phyloP scores from a whole-genome alignment of 2,888 invertebrate genomes.

The Hyalella azteca region DNA sequence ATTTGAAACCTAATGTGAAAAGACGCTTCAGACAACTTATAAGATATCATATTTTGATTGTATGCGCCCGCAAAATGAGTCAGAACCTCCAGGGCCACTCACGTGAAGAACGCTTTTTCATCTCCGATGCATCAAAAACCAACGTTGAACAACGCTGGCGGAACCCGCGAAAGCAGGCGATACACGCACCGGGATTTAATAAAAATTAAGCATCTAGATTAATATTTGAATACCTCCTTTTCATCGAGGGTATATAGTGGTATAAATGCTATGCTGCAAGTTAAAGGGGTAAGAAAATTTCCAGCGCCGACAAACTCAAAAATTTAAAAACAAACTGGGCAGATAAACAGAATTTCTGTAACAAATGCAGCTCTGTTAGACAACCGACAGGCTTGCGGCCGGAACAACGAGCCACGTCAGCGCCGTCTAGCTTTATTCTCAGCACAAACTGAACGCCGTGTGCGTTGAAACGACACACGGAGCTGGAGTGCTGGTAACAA shows the following conservation, averaged over 20 bases:
- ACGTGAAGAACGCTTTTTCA: conserved; percentile 27
- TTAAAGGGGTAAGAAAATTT: no score
- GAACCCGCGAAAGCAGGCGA: not conserved
- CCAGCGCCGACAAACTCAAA: no score
- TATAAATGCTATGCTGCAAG: not conserved
- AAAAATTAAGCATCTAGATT: not conserved
- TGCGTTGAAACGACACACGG: not conserved
- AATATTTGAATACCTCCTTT: no score
- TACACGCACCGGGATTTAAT: not conserved
- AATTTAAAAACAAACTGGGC: no score
- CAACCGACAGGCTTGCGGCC: not conserved
- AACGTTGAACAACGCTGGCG: not conserved
- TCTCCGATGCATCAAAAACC: not conserved
- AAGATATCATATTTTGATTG: no score
- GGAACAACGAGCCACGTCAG: not conserved
- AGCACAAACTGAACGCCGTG: conserved; percentile 20
- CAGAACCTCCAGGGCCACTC: conserved; percentile 27
- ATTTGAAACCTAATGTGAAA: not conserved
- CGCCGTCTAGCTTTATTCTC: not conserved
- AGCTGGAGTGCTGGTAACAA: not conserved
- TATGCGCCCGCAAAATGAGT: conserved; percentile 21
- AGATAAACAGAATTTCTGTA: no score
- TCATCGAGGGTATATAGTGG: not conserved
- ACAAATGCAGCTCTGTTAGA: no score
- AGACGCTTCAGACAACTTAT: no score